Percentiles rank a stretch among this genome's conserved stretches.
These are phyloP conservation scores for Coranthus polyacanthus DNA, from an alignment of 2,797 vertebrate species.

Conservation along the genomic window DNA sequence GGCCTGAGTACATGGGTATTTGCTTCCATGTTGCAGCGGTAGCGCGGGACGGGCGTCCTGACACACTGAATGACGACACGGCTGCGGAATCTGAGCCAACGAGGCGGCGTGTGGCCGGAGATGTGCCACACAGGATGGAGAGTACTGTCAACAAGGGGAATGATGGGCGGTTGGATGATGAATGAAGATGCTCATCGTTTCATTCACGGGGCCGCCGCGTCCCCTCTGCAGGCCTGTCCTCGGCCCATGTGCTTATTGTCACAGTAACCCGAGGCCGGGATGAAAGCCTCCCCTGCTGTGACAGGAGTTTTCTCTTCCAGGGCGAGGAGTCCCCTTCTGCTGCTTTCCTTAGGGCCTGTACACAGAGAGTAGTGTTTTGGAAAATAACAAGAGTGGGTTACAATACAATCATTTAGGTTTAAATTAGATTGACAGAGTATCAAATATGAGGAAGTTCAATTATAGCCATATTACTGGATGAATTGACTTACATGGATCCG, in stretches of 20 bases:
- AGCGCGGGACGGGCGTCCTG: slow-evolving; percentile 55
- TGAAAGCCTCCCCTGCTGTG: slow-evolving; percentile 61
- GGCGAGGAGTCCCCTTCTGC: slow-evolving; percentile 39
- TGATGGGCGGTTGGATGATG: slow-evolving; percentile 54
- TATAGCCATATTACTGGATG: slow-evolving; percentile 66
- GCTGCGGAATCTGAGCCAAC: slow-evolving; percentile 47
- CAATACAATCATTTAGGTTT: slow-evolving; percentile 73
- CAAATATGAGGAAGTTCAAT: slow-evolving; percentile 78
- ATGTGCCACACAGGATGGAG: slow-evolving; percentile 47
- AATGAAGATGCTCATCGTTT: slow-evolving; percentile 68
- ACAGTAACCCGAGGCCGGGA: slow-evolving; percentile 71
- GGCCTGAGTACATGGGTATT: slow-evolving; percentile 66
- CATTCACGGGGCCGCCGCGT: slow-evolving; percentile 35
- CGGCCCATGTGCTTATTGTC: slow-evolving; percentile 66
- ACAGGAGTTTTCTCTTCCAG: slow-evolving; percentile 47
- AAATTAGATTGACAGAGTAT: slow-evolving; percentile 79
- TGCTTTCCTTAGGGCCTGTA: slow-evolving; percentile 59
- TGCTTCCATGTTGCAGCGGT: slow-evolving; percentile 72
- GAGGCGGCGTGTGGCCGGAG: slow-evolving; percentile 40
- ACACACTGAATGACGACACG: slow-evolving; percentile 62
- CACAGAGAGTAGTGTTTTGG: slow-evolving; percentile 59
- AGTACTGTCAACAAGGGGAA: slow-evolving; percentile 38
- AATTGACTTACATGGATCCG: slow-evolving; percentile 66
- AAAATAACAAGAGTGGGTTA: slow-evolving; percentile 75
- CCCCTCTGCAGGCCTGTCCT: slow-evolving; percentile 39